Conservation (phyloP, 2,113 vertebrate genomes). For the Solea senegalensis region DNA sequence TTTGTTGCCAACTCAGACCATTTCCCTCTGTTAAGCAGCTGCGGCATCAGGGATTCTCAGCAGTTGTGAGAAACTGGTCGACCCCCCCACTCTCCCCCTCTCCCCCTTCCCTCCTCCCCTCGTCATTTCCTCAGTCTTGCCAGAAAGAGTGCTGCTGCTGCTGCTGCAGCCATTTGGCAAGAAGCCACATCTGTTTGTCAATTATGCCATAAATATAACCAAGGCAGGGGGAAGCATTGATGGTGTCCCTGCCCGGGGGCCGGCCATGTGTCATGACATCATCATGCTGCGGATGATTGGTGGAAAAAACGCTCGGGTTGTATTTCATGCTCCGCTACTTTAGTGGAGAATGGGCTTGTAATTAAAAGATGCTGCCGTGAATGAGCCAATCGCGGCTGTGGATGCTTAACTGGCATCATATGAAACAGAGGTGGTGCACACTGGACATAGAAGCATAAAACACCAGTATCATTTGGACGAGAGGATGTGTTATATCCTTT, state of each 20-base stretch:
- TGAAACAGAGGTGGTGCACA: constrained; percentile 40
- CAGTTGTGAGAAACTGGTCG: constrained; percentile 22
- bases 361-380: constrained; percentile 71
- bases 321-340: constrained; percentile 67
- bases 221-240: constrained; percentile 66
- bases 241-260: constrained; percentile 52
- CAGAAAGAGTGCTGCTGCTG: constrained; percentile 51
- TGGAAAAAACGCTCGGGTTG: constrained; percentile 55
- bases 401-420: constrained; percentile 61
- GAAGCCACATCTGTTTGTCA: constrained; percentile 70
- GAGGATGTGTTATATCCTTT: constrained; percentile 15
- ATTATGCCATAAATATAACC: constrained; percentile 76
- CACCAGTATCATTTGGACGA: background rate
- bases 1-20: constrained; percentile 9
- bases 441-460: constrained; percentile 3
- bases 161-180: constrained; percentile 67
- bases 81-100: background rate
- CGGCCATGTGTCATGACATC: constrained; percentile 73
- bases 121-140: constrained; percentile 48
- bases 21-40: constrained; percentile 24
- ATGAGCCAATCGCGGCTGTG: constrained; percentile 42
- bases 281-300: constrained; percentile 67
- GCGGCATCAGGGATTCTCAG: constrained; percentile 33
- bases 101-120: constrained; percentile 19
- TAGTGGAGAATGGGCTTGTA: constrained; percentile 62